A percentile compares a stretch with the other conserved stretches of the same genome.
Evolutionary conservation across 2,113 vertebrate species (phyloP).

Genomic region (Pygoscelis antarcticus): DNA sequence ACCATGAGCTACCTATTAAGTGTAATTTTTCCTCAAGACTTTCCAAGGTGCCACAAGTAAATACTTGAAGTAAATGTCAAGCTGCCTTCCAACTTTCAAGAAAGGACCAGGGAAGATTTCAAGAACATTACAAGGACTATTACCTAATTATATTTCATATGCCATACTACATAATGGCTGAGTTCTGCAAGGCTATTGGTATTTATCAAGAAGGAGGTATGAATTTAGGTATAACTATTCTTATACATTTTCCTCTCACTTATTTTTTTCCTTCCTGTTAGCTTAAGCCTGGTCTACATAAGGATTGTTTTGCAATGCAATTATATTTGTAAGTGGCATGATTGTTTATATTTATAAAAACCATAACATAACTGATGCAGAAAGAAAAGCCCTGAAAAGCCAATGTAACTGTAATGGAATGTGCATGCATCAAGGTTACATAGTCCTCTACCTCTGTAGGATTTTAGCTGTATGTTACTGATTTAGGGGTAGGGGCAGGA

Average conservation of each 20-base stretch:
- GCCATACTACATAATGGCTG: background rate
- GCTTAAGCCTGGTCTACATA: background rate
- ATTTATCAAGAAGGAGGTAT: background rate
- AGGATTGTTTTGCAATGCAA: background rate
- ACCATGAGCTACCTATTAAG: background rate
- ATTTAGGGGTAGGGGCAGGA: background rate
- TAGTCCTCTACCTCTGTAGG: background rate
- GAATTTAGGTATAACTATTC: background rate
- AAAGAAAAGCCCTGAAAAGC: background rate
- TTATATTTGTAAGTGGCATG: background rate
- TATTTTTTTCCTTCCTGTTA: background rate
- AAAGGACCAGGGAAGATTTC: background rate
- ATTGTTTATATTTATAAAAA: background rate
- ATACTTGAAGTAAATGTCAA: slow-evolving; percentile 11
- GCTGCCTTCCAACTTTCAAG: background rate
- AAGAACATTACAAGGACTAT: background rate
- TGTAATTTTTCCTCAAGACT: background rate
- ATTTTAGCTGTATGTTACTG: background rate
- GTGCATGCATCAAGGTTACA: fast-evolving
- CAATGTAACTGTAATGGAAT: background rate
- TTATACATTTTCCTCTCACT: background rate
- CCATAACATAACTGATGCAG: background rate
- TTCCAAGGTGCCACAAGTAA: slow-evolving; percentile 2
- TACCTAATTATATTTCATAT: background rate
- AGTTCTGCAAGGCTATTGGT: background rate